phyloP scores from a whole-genome alignment of 2,888 invertebrate genomes.

The Amorpha juglandis region DNA sequence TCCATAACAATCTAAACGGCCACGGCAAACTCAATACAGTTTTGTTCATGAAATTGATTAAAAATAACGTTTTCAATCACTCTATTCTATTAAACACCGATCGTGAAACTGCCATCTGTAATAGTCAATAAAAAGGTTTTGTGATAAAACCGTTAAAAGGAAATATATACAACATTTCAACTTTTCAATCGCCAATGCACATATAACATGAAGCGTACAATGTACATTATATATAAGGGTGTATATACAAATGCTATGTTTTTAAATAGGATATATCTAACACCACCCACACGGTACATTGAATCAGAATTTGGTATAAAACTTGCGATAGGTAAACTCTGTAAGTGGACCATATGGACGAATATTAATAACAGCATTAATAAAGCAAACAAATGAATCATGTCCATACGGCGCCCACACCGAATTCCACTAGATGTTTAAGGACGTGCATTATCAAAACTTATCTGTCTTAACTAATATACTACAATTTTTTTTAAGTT shows the following conservation, averaged over 20 bases:
- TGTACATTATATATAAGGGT: not conserved
- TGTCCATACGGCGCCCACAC: constrained; percentile 40
- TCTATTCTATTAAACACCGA: constrained; percentile 14
- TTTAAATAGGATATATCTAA: not conserved
- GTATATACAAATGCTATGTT: not conserved
- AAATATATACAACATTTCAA: constrained; percentile 30
- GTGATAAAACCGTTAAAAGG: constrained; percentile 7
- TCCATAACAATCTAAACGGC: constrained; percentile 44
- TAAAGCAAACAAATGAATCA: constrained; percentile 72
- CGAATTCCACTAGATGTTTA: constrained; percentile 32
- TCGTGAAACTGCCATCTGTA: constrained; percentile 20
- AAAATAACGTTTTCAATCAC: constrained; percentile 25
- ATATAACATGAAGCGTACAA: constrained; percentile 28
- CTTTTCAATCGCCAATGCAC: constrained; percentile 37
- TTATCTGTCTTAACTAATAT: not conserved
- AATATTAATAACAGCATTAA: constrained; percentile 56
- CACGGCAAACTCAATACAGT: constrained; percentile 19
- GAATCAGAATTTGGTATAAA: constrained; percentile 36
- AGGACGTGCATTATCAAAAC: constrained; percentile 25
- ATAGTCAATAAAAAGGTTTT: constrained; percentile 8
- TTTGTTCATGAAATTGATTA: constrained; percentile 25
- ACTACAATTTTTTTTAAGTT: not conserved
- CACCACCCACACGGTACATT: not conserved
- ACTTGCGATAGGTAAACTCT: constrained; percentile 42
- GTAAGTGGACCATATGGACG: constrained; percentile 58